Percentiles rank a stretch among this genome's conserved stretches.
Evolutionary conservation across 37 sponge, comb jelly and placozoan genomes (phyloP).

Genomic region (Halisarca cf. caerulea): DNA sequence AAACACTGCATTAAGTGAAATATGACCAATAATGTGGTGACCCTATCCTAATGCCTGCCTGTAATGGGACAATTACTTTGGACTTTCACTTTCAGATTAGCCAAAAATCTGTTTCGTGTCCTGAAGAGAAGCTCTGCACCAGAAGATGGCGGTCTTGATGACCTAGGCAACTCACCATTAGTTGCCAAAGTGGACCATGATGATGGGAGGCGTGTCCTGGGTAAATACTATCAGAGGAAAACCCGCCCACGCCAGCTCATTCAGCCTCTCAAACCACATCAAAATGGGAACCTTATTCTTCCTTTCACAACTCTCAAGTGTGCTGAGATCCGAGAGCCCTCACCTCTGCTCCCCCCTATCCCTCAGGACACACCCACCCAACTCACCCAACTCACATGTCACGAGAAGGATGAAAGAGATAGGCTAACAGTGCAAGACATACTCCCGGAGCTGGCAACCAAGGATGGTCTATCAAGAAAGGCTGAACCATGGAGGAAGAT

Average conservation of each 20-base stretch:
- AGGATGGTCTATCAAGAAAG: background rate
- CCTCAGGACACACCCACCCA: background rate
- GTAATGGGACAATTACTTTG: too few species aligned
- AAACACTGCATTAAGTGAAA: too few species aligned
- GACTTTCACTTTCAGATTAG: slow-evolving; percentile 28
- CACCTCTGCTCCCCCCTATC: slow-evolving; percentile 7
- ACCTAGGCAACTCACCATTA: background rate
- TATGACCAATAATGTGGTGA: too few species aligned
- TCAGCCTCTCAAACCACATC: slow-evolving; percentile 16
- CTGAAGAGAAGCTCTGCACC: background rate
- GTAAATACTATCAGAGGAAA: slow-evolving; percentile 62
- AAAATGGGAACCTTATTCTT: slow-evolving; percentile 1
- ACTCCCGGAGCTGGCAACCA: background rate
- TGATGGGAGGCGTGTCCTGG: slow-evolving; percentile 44
- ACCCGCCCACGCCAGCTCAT: slow-evolving; percentile 68
- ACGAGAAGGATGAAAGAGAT: background rate
- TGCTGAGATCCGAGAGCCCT: background rate
- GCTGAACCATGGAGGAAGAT: background rate
- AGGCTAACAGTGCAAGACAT: background rate
- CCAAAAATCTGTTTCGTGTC: slow-evolving; percentile 36
- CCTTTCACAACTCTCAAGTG: slow-evolving; percentile 24
- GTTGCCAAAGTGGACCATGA: background rate
- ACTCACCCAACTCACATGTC: background rate
- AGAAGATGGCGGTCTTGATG: background rate
- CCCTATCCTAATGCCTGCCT: too few species aligned